Conservation (phyloP, 2,113 vertebrate genomes). For the Hystrix cristata region DNA sequence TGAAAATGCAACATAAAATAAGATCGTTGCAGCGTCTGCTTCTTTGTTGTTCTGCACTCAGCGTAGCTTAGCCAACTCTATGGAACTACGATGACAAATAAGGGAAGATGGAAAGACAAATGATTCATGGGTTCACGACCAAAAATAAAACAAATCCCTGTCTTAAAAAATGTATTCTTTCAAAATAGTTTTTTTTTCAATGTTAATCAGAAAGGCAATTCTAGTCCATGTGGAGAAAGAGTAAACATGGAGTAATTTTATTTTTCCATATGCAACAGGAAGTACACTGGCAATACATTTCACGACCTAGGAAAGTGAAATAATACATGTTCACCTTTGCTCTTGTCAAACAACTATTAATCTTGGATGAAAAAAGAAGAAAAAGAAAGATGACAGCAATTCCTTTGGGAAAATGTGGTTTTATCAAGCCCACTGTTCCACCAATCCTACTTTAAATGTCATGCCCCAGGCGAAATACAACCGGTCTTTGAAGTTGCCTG, state of each 20-base stretch:
- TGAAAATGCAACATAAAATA: conserved; percentile 72
- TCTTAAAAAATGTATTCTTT: background rate
- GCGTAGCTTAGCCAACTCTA: conserved; percentile 3
- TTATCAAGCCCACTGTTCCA: background rate
- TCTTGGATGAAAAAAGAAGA: background rate
- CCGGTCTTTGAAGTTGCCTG: conserved; percentile 15
- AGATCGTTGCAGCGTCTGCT: conserved; percentile 18
- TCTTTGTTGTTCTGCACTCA: background rate
- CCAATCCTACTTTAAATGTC: background rate
- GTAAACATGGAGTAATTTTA: background rate
- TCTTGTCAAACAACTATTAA: conserved; percentile 40
- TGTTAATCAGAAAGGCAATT: conserved; percentile 31
- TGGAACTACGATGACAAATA: background rate
- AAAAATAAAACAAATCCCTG: background rate
- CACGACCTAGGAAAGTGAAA: background rate
- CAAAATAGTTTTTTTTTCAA: background rate
- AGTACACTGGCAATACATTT: background rate
- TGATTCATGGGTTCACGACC: background rate
- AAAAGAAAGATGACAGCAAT: background rate
- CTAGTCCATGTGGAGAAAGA: background rate
- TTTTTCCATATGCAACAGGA: background rate
- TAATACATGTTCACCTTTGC: background rate
- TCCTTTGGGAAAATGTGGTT: conserved; percentile 43
- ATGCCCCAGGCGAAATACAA: background rate
- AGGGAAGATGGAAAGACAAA: background rate